These are phyloP conservation scores for Leistus spinibarbis DNA, from an alignment of 2,888 invertebrate species.

Conservation along the genomic window DNA sequence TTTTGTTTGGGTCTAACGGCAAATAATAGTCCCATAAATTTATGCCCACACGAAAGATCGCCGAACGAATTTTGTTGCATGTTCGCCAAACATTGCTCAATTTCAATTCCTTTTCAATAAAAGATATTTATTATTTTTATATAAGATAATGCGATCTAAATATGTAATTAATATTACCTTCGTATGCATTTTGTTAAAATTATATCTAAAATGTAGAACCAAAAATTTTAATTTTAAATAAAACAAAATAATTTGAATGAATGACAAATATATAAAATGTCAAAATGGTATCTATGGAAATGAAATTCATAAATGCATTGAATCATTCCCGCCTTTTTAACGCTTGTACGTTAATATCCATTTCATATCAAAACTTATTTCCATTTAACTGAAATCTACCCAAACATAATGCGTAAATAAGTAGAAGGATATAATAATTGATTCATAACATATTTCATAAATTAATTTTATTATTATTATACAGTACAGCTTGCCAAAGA, in stretches of 20 bases:
- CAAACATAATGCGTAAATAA: no score
- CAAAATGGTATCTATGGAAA: background rate
- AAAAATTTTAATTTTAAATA: background rate
- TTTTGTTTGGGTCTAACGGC: conserved; percentile 70
- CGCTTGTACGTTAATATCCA: background rate
- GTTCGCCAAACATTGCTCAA: conserved; percentile 77
- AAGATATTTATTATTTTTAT: background rate
- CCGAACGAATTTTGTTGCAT: conserved; percentile 80
- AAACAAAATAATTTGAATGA: background rate
- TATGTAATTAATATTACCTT: conserved; percentile 47
- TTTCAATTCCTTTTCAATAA: conserved; percentile 52
- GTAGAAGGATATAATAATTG: no score
- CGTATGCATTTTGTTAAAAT: conserved; percentile 47
- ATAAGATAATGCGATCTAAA: background rate
- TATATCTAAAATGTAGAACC: background rate
- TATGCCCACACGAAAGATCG: conserved; percentile 73
- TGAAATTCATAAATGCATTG: background rate
- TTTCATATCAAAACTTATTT: background rate
- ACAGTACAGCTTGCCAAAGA: no score
- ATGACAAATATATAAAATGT: background rate
- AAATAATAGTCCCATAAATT: conserved; percentile 74
- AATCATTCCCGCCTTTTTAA: background rate
- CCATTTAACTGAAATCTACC: background rate
- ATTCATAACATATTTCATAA: no score
- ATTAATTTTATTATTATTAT: no score